Percentiles rank a stretch among this genome's conserved stretches.
Evolutionary conservation across 2,113 vertebrate genomes (phyloP).

Genomic region (Hucho hucho): DNA sequence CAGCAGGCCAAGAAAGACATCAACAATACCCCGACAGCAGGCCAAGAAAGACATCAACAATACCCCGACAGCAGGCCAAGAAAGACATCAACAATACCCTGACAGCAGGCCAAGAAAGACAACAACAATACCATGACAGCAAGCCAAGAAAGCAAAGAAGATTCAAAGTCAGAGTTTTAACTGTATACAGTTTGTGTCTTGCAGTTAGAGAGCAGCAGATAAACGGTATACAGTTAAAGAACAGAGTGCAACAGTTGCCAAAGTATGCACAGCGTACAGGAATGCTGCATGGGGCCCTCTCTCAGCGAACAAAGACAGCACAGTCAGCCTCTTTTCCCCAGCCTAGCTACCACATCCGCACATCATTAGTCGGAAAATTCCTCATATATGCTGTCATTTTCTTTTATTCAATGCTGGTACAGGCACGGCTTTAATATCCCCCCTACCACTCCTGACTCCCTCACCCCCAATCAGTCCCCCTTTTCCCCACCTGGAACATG

Average conservation of each 20-base stretch:
- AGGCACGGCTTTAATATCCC: constrained; percentile 89
- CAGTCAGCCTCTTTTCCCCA: constrained; percentile 97
- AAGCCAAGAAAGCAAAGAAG: constrained; percentile 51
- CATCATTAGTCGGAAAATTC: constrained; percentile 99
- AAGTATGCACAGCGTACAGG: constrained; percentile 97
- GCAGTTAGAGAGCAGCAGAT: constrained; percentile 42
- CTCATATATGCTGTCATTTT: constrained; percentile 99
- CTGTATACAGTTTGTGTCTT: background rate
- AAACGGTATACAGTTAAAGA: constrained; percentile 88
- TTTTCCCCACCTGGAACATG: constrained; percentile 74
- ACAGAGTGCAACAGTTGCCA: constrained; percentile 87
- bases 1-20: too few species aligned
- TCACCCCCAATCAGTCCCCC: constrained; percentile 72
- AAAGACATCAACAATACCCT: too few species aligned
- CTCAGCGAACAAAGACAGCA: constrained; percentile 97
- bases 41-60: too few species aligned
- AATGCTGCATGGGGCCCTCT: constrained; percentile 96
- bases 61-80: too few species aligned
- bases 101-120: too few species aligned
- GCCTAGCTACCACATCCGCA: constrained; percentile 98
- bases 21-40: too few species aligned
- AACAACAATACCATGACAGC: constrained; percentile 5
- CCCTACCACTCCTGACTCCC: constrained; percentile 14
- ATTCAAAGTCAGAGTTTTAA: constrained; percentile 67
- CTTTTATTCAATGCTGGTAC: constrained; percentile 73